Conservation (phyloP, 2,113 vertebrate species). For the Barbus barbus region DNA sequence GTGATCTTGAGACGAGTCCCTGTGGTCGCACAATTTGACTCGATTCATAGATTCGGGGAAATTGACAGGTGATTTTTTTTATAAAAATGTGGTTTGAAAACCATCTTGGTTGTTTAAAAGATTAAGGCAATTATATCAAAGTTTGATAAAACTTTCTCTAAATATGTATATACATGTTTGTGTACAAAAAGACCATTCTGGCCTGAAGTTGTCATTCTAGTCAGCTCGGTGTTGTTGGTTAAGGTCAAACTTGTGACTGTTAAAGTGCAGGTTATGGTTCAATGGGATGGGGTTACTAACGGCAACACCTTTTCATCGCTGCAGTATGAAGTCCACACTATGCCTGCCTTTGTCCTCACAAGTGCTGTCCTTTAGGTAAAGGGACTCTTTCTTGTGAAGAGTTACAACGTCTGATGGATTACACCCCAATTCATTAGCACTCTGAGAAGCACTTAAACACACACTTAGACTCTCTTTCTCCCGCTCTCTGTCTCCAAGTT, state of each 20-base stretch:
- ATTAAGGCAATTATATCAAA: neutral
- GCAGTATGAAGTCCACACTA: constrained; percentile 41
- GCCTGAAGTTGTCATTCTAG: constrained; percentile 17
- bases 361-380: constrained; percentile 38
- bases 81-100: neutral
- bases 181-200: neutral
- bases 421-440: constrained; percentile 49
- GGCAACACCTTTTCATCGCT: constrained; percentile 38
- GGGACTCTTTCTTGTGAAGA: constrained; percentile 42
- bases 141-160: neutral
- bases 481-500: constrained; percentile 8
- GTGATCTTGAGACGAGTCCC: too few species aligned
- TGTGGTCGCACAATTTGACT: neutral
- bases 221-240: constrained; percentile 7
- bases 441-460: constrained; percentile 45
- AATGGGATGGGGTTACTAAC: constrained; percentile 20
- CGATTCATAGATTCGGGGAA: neutral
- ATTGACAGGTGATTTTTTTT: neutral
- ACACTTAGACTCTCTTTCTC: constrained; percentile 28
- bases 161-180: neutral
- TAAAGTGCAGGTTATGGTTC: constrained; percentile 13
- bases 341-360: constrained; percentile 36
- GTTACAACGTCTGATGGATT: constrained; percentile 50
- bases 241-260: constrained; percentile 11
- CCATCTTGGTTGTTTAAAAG: neutral